Conservation (phyloP, 2,797 vertebrate species). For the Enteromius anoplus region DNA sequence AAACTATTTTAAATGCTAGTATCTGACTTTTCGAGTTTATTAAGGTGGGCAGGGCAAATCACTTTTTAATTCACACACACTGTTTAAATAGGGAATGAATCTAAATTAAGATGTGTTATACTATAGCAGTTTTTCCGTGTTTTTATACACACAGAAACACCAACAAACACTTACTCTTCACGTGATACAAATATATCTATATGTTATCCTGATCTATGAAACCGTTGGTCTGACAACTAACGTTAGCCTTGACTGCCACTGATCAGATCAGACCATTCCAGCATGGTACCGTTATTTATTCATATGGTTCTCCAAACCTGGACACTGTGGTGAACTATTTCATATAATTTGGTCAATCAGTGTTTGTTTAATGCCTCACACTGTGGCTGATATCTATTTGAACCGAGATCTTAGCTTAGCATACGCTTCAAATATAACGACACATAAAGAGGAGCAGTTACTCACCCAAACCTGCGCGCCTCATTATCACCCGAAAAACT, state of each 20-base stretch:
- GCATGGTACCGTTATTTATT: neutral
- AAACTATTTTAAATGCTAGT: neutral
- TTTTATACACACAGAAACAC: neutral
- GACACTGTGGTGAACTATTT: neutral
- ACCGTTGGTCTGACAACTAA: neutral
- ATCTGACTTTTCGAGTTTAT: neutral
- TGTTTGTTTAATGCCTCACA: neutral
- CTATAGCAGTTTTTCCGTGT: neutral
- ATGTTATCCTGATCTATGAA: neutral
- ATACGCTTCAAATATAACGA: conserved; percentile 29
- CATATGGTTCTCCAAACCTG: neutral
- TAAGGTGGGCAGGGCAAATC: neutral
- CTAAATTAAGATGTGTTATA: neutral
- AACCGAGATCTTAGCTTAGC: conserved; percentile 30
- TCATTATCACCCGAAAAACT: conserved; percentile 66
- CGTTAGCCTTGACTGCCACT: too few relatives aligned
- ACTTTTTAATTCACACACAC: too few relatives aligned
- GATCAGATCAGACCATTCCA: neutral
- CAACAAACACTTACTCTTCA: neutral
- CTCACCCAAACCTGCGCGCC: conserved; percentile 78
- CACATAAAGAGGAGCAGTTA: conserved; percentile 38
- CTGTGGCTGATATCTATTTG: neutral
- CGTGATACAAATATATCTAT: neutral
- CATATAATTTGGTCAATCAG: neutral
- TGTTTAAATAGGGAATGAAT: neutral